Evolutionary conservation across 2,113 vertebrate genomes (phyloP).

Genomic region (Microtus oregoni): DNA sequence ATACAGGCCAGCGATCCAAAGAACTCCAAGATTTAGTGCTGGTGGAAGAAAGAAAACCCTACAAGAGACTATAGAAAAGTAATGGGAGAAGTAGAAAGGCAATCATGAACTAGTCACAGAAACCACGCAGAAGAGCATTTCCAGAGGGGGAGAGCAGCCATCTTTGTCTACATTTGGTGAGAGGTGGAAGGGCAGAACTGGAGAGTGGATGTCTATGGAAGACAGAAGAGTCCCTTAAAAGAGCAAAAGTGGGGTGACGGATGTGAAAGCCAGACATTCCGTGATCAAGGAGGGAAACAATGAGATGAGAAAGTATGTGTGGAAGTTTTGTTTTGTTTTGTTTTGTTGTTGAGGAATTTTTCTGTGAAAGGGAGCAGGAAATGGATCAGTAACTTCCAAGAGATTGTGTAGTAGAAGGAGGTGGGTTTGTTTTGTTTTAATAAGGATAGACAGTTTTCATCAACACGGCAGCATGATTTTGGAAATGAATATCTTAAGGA

Average conservation of each 20-base stretch:
- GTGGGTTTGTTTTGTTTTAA: constrained; percentile 14
- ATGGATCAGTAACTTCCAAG: neutral
- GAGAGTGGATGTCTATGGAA: neutral
- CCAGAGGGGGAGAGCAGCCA: neutral
- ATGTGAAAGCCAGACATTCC: constrained; percentile 12
- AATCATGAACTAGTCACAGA: neutral
- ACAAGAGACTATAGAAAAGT: neutral
- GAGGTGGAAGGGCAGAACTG: neutral
- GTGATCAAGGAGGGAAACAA: neutral
- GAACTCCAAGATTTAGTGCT: neutral
- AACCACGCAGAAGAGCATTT: neutral
- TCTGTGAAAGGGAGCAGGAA: neutral
- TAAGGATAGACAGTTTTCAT: constrained; percentile 19
- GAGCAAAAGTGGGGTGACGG: neutral
- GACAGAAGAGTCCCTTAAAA: neutral
- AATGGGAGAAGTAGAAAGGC: neutral
- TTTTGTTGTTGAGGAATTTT: neutral
- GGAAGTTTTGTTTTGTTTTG: neutral
- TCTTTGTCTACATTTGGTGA: neutral
- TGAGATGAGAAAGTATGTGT: neutral
- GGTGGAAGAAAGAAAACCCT: neutral
- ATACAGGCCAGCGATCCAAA: neutral
- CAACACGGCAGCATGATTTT: neutral
- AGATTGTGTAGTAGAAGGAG: neutral
- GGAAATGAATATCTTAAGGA: neutral